Evolutionary conservation across 2,797 vertebrate genomes (phyloP).

Genomic region (Sphenodon punctatus): DNA sequence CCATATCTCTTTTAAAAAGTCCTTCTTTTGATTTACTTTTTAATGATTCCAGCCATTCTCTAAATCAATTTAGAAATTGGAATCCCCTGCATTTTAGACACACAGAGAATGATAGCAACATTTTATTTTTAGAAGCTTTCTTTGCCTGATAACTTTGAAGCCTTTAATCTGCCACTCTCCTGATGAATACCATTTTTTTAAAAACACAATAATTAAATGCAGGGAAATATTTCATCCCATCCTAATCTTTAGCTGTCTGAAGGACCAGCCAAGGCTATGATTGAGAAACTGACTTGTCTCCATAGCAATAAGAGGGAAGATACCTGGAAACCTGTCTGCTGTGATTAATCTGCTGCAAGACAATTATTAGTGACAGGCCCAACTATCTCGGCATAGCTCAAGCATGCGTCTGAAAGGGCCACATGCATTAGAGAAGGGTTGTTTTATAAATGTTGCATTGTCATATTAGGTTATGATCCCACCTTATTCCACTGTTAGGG

Average conservation of each 20-base stretch:
- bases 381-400: background rate
- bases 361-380: background rate
- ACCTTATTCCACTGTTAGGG: background rate
- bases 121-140: conserved; percentile 67
- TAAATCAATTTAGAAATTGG: conserved; percentile 24
- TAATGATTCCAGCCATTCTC: conserved; percentile 7
- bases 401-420: background rate
- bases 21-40: background rate
- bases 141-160: conserved; percentile 59
- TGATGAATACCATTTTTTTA: conserved; percentile 65
- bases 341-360: background rate
- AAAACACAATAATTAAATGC: conserved; percentile 56
- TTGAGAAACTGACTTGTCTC: conserved; percentile 21
- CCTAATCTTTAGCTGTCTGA: conserved; percentile 25
- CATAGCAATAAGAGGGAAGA: background rate
- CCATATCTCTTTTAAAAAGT: background rate
- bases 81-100: background rate
- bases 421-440: background rate
- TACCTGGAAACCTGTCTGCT: background rate
- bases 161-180: conserved; percentile 48
- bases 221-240: conserved; percentile 35
- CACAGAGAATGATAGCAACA: conserved; percentile 17
- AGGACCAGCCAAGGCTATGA: conserved; percentile 9
- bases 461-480: background rate
- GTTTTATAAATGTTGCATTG: background rate